Percentiles rank a stretch among this genome's conserved stretches.
phyloP scores from a whole-genome alignment of 2,113 vertebrate genomes.

The Rhinoptilus africanus region DNA sequence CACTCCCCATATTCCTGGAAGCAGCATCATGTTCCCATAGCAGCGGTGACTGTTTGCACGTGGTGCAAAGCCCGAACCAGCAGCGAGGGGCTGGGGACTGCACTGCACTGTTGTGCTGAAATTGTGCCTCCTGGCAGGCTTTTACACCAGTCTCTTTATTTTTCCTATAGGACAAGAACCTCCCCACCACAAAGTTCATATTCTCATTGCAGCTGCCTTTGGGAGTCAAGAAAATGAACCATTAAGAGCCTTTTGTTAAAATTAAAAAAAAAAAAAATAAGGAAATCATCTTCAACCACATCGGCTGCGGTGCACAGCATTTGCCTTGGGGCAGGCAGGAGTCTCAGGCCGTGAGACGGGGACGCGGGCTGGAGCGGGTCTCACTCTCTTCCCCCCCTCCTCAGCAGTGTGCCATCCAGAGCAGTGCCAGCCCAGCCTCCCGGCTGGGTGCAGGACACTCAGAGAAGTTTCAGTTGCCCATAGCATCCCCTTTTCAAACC shows the following conservation, averaged over 20 bases:
- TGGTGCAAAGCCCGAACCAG: background rate
- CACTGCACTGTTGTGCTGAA: rapidly evolving
- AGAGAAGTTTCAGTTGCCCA: background rate
- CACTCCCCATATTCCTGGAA: background rate
- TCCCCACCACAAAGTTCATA: background rate
- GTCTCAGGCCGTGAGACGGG: background rate
- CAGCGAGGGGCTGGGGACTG: background rate
- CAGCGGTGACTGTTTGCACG: rapidly evolving
- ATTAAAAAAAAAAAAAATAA: background rate
- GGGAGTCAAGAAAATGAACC: background rate
- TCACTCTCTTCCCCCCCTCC: background rate
- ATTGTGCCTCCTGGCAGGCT: background rate
- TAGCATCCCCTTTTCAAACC: background rate
- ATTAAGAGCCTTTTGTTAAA: background rate
- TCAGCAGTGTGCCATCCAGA: background rate
- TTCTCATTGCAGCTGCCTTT: background rate
- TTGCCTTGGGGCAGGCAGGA: background rate
- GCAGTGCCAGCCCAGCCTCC: background rate
- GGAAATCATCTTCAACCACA: rapidly evolving
- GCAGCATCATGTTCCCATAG: rapidly evolving
- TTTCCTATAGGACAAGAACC: background rate
- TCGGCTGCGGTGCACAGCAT: background rate
- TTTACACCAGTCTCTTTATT: background rate
- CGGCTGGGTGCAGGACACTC: rapidly evolving
- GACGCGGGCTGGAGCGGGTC: background rate